Base-by-base conservation (phyloP, 2,797 vertebrate species). In the Sparus aurata region DNA sequence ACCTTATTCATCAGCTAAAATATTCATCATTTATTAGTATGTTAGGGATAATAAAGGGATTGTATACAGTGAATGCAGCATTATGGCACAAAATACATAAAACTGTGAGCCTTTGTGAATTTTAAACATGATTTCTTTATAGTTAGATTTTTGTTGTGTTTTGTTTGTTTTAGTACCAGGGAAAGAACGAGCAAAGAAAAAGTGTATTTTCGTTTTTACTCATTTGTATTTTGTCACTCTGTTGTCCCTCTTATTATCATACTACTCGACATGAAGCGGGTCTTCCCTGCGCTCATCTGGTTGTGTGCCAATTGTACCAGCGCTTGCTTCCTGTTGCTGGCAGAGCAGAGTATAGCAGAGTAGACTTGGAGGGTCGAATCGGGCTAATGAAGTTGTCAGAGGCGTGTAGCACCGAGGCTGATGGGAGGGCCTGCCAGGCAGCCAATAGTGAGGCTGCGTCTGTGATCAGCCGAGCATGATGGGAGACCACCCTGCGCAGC, bases 301-400 rank as follows among this genome's bases (percentile, higher is more conserved):
- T 75, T 76, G 45, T 54, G 69, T 73, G 74, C 77, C 83, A 82
- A 73, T 75, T 50, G 73, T 65, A 86, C 83, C 84, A 74, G 84
- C 59, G n/a, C 82, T 84, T 18, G 67, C 77, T 87, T 85, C 85
- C 75, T 78, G 82, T 77, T 94, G 94, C 95, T 95, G 93, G 96
- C 95, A 95, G 93, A 93, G 93, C 93, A 12, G 73, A 80, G 78
- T 68, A 84, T 53, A 79, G 93, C 94, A 82, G 87, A 93, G 91
- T 65, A 43, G 89, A 93, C 91, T 85, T 17, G 82, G 66, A 69
- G 92, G 92, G 87, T 92, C 75, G 20, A 87, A 93, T 93, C 71
- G 85, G 90, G 94, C 96, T 97, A 97, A 98, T 98, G 96, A 97
- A 98, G 97, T 97, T 97, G 96, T 99, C 97, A 97, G 95, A 96